Evolutionary conservation across 2,113 vertebrate species (phyloP).

Genomic region (Phrynosoma platyrhinos): DNA sequence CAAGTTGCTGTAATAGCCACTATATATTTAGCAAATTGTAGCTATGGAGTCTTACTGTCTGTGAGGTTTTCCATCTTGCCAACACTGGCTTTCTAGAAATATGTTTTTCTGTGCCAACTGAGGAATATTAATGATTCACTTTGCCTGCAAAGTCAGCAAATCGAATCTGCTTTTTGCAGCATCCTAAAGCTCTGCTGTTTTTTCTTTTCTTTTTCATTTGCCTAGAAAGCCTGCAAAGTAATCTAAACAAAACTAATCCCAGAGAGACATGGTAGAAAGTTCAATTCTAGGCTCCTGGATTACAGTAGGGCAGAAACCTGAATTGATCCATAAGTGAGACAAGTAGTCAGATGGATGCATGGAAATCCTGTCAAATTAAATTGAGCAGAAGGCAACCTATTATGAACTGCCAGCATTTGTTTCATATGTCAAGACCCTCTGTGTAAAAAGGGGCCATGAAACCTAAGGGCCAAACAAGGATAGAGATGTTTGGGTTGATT

Average conservation of each 20-base stretch:
- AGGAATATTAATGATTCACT: constrained; percentile 60
- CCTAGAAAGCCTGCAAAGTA: constrained; percentile 58
- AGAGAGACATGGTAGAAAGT: constrained; percentile 65
- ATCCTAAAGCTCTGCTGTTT: constrained; percentile 61
- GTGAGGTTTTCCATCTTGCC: constrained; percentile 46
- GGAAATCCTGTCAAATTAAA: constrained; percentile 29
- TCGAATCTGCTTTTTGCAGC: constrained; percentile 46
- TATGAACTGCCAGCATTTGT: constrained; percentile 12
- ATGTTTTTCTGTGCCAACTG: not conserved
- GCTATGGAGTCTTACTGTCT: constrained; percentile 21
- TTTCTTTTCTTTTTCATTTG: constrained; percentile 66
- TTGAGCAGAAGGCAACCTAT: constrained; percentile 27
- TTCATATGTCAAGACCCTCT: not conserved
- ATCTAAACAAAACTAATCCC: constrained; percentile 73
- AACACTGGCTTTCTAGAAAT: constrained; percentile 50
- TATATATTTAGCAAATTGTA: constrained; percentile 32
- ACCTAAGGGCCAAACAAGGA: not conserved
- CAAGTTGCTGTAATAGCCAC: constrained; percentile 41
- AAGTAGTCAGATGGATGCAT: not conserved
- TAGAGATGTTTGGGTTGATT: not conserved
- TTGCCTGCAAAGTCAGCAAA: constrained; percentile 49
- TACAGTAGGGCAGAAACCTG: constrained; percentile 44
- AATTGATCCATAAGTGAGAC: constrained; percentile 33
- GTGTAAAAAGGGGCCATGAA: not conserved
- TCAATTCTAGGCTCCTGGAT: constrained; percentile 42